Conservation (phyloP, 2,113 vertebrate species). For the Phalacrocorax aristotelis region DNA sequence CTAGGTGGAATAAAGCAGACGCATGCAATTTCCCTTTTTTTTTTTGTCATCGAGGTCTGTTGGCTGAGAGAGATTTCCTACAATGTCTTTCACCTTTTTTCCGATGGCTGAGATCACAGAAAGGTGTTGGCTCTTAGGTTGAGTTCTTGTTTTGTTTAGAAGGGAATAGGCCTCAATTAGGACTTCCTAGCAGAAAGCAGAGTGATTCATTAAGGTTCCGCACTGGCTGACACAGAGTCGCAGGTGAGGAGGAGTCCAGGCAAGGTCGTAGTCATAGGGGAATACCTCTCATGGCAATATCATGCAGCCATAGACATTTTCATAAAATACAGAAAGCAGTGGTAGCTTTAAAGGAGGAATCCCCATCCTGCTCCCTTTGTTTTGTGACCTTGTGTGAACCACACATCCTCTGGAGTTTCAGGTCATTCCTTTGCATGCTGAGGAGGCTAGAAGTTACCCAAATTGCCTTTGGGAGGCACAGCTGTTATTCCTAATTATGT, state of each 20-base stretch:
- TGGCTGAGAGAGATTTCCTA: neutral
- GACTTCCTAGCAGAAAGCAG: neutral
- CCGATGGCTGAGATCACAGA: neutral
- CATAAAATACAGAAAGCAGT: neutral
- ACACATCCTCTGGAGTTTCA: neutral
- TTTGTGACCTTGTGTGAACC: neutral
- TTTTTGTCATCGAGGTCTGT: neutral
- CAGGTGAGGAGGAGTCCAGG: neutral
- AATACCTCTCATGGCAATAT: neutral
- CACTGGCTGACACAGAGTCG: neutral
- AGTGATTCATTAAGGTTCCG: neutral
- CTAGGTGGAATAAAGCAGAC: neutral
- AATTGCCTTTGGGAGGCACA: neutral
- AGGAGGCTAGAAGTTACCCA: neutral
- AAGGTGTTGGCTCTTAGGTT: neutral
- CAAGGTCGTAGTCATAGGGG: neutral
- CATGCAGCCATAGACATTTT: accelerated
- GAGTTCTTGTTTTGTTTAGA: neutral
- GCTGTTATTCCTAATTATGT: neutral
- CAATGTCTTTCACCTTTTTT: neutral
- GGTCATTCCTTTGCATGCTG: neutral
- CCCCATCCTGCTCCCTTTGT: neutral
- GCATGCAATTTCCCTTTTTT: neutral
- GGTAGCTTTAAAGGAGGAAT: neutral
- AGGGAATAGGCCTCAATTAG: neutral